A percentile compares a stretch with the other conserved stretches of the same genome.
Conservation (phyloP, 2,113 vertebrate species). For the Coreoperca whiteheadi region DNA sequence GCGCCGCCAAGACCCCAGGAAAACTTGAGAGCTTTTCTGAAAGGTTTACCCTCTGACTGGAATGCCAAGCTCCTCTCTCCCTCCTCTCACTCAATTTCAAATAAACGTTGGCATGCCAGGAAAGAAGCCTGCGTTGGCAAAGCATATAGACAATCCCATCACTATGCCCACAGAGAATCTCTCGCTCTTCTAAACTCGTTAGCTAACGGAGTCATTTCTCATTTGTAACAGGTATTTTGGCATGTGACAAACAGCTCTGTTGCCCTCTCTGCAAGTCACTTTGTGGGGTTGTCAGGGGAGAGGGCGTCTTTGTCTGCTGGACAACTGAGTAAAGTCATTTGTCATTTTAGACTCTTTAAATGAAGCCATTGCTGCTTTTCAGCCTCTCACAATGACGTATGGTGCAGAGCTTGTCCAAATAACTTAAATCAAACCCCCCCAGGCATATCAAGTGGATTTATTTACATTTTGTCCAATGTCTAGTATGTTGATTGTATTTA, state of each 20-base stretch:
- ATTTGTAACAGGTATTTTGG: conserved; percentile 75
- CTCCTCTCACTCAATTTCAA: conserved; percentile 38
- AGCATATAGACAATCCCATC: conserved; percentile 22
- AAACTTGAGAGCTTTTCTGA: conserved; percentile 63
- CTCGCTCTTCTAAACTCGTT: conserved; percentile 35
- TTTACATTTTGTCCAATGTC: not conserved
- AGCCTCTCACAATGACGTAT: conserved; percentile 70
- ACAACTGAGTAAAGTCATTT: conserved; percentile 79
- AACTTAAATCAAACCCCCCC: conserved; percentile 38
- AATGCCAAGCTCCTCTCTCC: conserved; percentile 47
- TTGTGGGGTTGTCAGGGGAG: conserved; percentile 69
- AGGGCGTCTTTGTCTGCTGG: conserved; percentile 68
- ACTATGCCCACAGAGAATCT: conserved; percentile 29
- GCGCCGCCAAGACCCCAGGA: conserved; percentile 55
- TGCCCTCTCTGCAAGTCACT: conserved; percentile 56
- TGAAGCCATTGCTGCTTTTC: conserved; percentile 69
- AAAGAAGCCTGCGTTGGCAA: conserved; percentile 48
- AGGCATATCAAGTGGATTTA: not conserved
- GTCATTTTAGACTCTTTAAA: conserved; percentile 75
- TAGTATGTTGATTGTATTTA: not conserved
- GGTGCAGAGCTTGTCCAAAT: conserved; percentile 57
- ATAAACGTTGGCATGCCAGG: conserved; percentile 37
- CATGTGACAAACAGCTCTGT: conserved; percentile 72
- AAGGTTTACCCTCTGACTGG: conserved; percentile 52
- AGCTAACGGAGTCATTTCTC: conserved; percentile 57